Evolutionary conservation across 2,888 invertebrate species (phyloP), one percentile per base, ranked within the genome.

Genomic region (Suillia variegata): DNA sequence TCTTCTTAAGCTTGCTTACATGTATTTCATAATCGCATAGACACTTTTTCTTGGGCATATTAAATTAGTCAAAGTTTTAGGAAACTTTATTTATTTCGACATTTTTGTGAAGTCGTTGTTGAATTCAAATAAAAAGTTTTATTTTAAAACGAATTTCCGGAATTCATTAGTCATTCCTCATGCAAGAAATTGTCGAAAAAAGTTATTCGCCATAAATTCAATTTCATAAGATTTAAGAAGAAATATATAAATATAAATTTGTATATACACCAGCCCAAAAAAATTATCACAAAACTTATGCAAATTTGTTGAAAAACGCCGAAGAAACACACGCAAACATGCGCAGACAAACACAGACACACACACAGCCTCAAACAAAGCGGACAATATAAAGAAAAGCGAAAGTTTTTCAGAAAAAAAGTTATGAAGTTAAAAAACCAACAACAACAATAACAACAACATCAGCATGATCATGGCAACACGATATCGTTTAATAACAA

Each of bases 261-360:
- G n/a, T n/a, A n/a, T n/a, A n/a, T n/a, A 3, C 20, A 18, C 20
- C 4, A 20, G 18, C 45, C 45, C 18, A 45, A 45, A 45, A 45
- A 13, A 45, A 17, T 45, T 45, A 17, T 47, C 49, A 33, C 17
- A 33, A 49, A 56, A 47, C 5, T 56, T 49, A 56, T 49, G 56
- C 49, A 34, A 49, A 34, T 49, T 38, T n/a, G 12, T 49, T 20
- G 18, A 33, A 26, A 49, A 34, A 24, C 38, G 18, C 24, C 21
- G 42, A 58, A n/a, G n/a, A n/a, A n/a, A n/a, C n/a, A n/a, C n/a
- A n/a, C n/a, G n/a, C n/a, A n/a, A n/a, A n/a, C n/a, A n/a, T n/a
- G n/a, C 64, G 52, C 70, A 68, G 22, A 26, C 51, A 48, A 65
- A 68, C 71, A 61, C 72, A 68, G 62, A 63, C 63, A 56, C 24